Conservation (phyloP, 1,140 invertebrate species). For the Monomorium pharaonis region DNA sequence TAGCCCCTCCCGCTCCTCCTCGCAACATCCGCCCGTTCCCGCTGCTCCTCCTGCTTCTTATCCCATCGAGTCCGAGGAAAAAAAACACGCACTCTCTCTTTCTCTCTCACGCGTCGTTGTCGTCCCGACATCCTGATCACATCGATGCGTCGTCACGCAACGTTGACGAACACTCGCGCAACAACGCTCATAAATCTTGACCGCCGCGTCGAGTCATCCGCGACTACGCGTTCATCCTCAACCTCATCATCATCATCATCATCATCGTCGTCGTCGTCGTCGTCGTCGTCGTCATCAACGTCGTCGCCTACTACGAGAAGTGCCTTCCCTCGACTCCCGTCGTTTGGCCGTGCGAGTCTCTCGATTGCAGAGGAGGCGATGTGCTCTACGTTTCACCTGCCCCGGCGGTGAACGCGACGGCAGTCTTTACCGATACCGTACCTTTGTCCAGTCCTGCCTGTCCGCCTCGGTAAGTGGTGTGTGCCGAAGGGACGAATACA, state of each 20-base stretch:
- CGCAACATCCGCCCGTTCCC: not conserved
- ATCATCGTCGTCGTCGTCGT: slow-evolving; percentile 14
- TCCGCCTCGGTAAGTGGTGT: slow-evolving; percentile 50
- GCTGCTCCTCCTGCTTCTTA: not conserved
- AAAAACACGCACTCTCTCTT: not conserved
- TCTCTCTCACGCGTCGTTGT: slow-evolving; percentile 37
- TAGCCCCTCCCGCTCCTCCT: slow-evolving; percentile 57
- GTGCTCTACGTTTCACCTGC: slow-evolving; percentile 26
- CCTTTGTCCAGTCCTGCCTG: slow-evolving; percentile 31
- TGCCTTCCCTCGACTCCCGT: slow-evolving; percentile 58
- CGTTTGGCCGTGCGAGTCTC: slow-evolving; percentile 19
- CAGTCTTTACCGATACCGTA: not conserved
- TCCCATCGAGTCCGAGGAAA: not conserved
- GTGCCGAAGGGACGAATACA: not conserved
- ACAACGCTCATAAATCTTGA: slow-evolving; percentile 54
- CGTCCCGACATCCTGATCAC: slow-evolving; percentile 35
- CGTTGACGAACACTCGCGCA: slow-evolving; percentile 60
- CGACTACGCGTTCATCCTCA: slow-evolving; percentile 16
- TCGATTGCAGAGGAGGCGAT: slow-evolving; percentile 42
- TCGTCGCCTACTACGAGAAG: slow-evolving; percentile 53
- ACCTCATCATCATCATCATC: slow-evolving; percentile 2
- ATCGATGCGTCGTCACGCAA: slow-evolving; percentile 71
- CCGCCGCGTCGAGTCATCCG: slow-evolving; percentile 63
- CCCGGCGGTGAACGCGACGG: not conserved
- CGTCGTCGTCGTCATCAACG: slow-evolving; percentile 14